These are phyloP conservation scores for Botia kubotai DNA, from an alignment of 2,797 vertebrate genomes.

Conservation along the genomic window DNA sequence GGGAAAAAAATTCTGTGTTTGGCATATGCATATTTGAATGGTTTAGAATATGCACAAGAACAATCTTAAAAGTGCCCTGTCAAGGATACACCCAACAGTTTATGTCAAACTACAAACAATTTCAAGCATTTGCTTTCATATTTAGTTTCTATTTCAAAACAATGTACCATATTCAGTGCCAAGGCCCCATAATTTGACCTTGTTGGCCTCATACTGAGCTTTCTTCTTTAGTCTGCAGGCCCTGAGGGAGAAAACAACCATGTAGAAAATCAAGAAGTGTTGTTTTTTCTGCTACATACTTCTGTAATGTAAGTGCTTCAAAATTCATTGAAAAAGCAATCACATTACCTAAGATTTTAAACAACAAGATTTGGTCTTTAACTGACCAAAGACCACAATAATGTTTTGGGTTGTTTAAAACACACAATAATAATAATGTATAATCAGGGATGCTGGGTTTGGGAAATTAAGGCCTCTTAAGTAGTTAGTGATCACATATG, in stretches of 20 bases:
- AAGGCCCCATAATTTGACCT: conserved; percentile 99
- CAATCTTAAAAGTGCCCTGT: not conserved
- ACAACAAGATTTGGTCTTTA: not conserved
- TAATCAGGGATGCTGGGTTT: not conserved
- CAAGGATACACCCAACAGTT: not conserved
- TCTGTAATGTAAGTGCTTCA: not conserved
- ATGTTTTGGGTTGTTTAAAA: not conserved
- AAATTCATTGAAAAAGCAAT: not conserved
- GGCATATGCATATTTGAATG: not conserved
- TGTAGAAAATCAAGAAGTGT: conserved; percentile 3
- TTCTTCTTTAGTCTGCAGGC: conserved; percentile 99
- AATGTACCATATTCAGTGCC: conserved; percentile 95
- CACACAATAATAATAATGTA: not conserved
- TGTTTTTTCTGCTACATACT: not conserved
- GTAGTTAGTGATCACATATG: not conserved
- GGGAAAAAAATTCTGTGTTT: not conserved
- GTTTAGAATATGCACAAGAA: not conserved
- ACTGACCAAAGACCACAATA: not conserved
- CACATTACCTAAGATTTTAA: not conserved
- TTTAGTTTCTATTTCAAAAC: conserved; percentile 18
- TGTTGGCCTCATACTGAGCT: conserved; percentile 99
- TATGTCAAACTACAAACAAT: conserved; percentile 14
- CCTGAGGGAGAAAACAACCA: conserved; percentile 73
- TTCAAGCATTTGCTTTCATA: conserved; percentile 31
- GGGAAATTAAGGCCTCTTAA: not conserved